Evolutionary conservation across 1,140 invertebrate genomes (phyloP).

Genomic region (Drosophila tani): DNA sequence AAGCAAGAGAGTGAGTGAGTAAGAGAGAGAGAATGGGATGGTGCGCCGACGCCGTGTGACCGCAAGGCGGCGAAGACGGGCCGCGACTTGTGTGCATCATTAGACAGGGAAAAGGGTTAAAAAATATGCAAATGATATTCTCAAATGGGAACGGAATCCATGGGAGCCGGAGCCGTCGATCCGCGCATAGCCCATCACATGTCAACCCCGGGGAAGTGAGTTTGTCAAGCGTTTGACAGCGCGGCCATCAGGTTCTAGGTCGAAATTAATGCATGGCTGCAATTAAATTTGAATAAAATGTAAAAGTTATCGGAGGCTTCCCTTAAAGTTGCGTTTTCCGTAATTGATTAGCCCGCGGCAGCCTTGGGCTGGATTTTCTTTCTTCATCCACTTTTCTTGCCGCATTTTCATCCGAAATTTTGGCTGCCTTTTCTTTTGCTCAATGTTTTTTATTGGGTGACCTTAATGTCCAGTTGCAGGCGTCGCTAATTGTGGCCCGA

Average conservation of each 20-base stretch:
- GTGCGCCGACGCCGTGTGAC: not conserved
- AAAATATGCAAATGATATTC: conserved; percentile 54
- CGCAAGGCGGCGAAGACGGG: conserved; percentile 46
- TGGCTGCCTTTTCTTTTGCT: not conserved
- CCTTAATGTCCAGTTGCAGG: conserved; percentile 29
- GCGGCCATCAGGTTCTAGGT: conserved; percentile 60
- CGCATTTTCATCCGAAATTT: not conserved
- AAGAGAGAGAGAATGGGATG: not conserved
- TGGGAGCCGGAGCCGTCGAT: conserved; percentile 6
- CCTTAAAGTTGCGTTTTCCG: conserved; percentile 44
- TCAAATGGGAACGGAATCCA: conserved; percentile 36
- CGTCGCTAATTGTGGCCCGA: conserved; percentile 20
- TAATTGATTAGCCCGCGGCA: conserved; percentile 71
- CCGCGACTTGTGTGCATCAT: conserved; percentile 23
- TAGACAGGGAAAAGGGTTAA: conserved; percentile 48
- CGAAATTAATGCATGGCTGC: conserved; percentile 65
- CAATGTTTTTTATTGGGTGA: not conserved
- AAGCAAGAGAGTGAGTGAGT: too few relatives aligned
- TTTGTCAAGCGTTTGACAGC: conserved; percentile 74
- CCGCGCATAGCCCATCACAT: conserved; percentile 10
- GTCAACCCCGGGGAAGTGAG: conserved; percentile 31
- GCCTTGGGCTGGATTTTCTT: conserved; percentile 24
- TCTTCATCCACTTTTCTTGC: not conserved
- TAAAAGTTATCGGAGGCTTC: conserved; percentile 54
- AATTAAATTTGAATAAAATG: conserved; percentile 81